Evolutionary conservation across 2,113 vertebrate species (phyloP).

Genomic region (Thryonomys swinderianus): DNA sequence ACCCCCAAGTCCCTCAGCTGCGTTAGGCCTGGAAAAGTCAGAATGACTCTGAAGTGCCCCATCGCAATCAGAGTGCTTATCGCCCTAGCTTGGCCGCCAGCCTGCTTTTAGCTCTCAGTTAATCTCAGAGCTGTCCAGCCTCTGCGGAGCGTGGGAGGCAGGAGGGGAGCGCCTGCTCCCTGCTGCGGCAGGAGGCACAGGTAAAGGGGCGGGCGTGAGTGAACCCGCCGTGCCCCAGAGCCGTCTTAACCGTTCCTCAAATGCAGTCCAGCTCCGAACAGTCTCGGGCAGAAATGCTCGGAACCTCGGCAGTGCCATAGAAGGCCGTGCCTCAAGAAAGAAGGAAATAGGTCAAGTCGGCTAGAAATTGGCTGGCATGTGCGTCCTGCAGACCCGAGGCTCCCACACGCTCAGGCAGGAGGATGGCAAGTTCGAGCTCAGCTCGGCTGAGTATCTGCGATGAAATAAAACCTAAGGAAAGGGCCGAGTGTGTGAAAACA

Average conservation of each 20-base stretch:
- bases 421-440: neutral
- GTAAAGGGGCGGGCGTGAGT: neutral
- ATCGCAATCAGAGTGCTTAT: conserved; percentile 72
- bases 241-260: neutral
- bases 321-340: neutral
- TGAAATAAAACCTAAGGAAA: neutral
- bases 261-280: neutral
- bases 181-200: neutral
- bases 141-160: neutral
- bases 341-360: neutral
- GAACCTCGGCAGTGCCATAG: neutral
- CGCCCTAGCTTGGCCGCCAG: conserved; percentile 50
- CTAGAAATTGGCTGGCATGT: too few species aligned
- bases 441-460: neutral
- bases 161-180: neutral
- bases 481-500: neutral
- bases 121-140: conserved; percentile 29
- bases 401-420: neutral
- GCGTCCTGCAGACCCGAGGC: too few species aligned
- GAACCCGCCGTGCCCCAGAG: conserved; percentile 31
- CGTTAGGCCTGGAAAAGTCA: conserved; percentile 62
- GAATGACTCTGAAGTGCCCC: conserved; percentile 63
- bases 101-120: conserved; percentile 60
- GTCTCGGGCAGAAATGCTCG: neutral
- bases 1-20: conserved; percentile 3